Conservation (phyloP, 2,113 vertebrate genomes). For the Aspidoscelis tigris region DNA sequence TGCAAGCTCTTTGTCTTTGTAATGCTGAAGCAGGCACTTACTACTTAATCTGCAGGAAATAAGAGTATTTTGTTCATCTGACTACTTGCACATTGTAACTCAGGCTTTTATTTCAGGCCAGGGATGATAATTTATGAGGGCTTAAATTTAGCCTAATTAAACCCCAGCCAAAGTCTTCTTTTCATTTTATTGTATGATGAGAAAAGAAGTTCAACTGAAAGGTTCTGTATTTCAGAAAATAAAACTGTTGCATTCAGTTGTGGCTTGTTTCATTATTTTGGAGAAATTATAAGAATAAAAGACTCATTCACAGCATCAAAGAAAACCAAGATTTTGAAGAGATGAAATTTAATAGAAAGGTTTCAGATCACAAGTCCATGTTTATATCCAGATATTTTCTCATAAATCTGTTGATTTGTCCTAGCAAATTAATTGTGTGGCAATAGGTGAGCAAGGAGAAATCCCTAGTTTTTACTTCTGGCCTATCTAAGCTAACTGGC, state of each 20-base stretch:
- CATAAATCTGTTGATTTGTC: neutral
- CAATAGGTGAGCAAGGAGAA: neutral
- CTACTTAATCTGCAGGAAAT: slow-evolving; percentile 52
- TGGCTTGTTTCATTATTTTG: slow-evolving; percentile 69
- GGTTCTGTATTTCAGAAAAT: slow-evolving; percentile 73
- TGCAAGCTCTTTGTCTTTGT: slow-evolving; percentile 45
- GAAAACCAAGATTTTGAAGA: slow-evolving; percentile 11
- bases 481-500: neutral
- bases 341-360: too few species aligned
- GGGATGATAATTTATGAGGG: slow-evolving; percentile 54
- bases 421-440: neutral
- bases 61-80: slow-evolving; percentile 55
- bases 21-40: slow-evolving; percentile 38
- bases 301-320: slow-evolving; percentile 58
- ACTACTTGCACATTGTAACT: slow-evolving; percentile 52
- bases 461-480: neutral
- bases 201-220: slow-evolving; percentile 68
- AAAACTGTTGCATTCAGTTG: slow-evolving; percentile 68
- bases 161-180: slow-evolving; percentile 60
- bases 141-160: slow-evolving; percentile 67
- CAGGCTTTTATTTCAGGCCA: slow-evolving; percentile 59
- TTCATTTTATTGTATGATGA: slow-evolving; percentile 57
- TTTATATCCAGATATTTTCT: neutral
- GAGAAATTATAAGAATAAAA: slow-evolving; percentile 65
- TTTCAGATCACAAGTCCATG: too few species aligned